Conservation (phyloP, 1,140 invertebrate species). For the Tachypleus tridentatus region DNA sequence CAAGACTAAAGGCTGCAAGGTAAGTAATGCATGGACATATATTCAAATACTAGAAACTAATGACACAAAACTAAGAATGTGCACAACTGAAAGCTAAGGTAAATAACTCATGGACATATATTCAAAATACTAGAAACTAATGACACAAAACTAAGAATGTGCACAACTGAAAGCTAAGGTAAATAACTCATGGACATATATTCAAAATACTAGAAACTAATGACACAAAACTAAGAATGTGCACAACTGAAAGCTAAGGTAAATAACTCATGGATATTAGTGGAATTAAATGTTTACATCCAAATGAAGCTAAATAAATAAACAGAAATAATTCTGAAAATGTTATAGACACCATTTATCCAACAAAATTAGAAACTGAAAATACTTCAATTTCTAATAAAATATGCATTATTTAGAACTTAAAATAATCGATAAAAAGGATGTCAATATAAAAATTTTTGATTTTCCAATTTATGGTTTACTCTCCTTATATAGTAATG, state of each 20-base stretch:
- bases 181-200: too few relatives aligned
- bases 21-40: too few relatives aligned
- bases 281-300: neutral
- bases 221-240: neutral
- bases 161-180: neutral
- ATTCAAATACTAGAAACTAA: neutral
- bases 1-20: slow-evolving; percentile 50
- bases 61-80: neutral
- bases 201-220: neutral
- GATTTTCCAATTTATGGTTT: too few relatives aligned
- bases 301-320: neutral
- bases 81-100: neutral
- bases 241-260: neutral
- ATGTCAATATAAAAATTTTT: too few relatives aligned
- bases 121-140: neutral
- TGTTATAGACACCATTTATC: slow-evolving; percentile 4
- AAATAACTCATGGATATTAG: neutral
- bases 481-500: too few relatives aligned
- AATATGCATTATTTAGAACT: too few relatives aligned
- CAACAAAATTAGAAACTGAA: too few relatives aligned
- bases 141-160: neutral
- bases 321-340: neutral
- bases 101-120: too few relatives aligned
- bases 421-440: too few relatives aligned
- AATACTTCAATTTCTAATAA: too few relatives aligned